These are phyloP conservation scores for Rhodinocichla rosea DNA, from an alignment of 2,113 vertebrate genomes.

Conservation along the genomic window DNA sequence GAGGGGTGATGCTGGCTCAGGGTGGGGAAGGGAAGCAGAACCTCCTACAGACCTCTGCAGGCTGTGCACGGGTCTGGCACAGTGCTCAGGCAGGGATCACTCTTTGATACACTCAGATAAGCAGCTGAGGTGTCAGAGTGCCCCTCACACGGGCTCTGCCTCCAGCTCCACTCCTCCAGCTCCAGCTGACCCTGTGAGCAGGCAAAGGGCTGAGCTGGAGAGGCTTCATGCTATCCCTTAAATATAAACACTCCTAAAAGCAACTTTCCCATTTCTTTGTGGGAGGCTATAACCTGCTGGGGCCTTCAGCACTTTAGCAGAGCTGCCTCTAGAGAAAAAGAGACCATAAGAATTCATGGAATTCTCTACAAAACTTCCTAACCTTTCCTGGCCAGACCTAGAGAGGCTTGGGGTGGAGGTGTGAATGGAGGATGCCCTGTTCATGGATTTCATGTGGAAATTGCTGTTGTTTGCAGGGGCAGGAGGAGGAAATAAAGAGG, in stretches of 20 bases:
- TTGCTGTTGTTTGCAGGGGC: neutral
- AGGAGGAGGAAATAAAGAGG: neutral
- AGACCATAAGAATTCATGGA: constrained; percentile 1
- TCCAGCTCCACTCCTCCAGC: neutral
- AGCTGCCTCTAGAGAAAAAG: neutral
- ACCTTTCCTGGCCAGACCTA: neutral
- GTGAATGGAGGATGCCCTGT: neutral
- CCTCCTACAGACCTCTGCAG: neutral
- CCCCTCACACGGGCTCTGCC: neutral
- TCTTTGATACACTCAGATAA: neutral
- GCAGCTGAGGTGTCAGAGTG: neutral
- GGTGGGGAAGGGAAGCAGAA: neutral
- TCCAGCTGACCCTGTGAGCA: neutral
- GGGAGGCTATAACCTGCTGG: constrained; percentile 14
- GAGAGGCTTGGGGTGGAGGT: neutral
- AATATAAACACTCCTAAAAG: constrained; percentile 45
- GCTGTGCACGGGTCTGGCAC: neutral
- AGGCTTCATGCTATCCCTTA: neutral
- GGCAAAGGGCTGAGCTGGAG: neutral
- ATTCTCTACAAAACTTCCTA: neutral
- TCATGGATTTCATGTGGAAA: neutral
- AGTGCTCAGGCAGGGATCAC: neutral
- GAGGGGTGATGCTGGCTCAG: neutral
- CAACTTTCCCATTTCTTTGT: constrained; percentile 9
- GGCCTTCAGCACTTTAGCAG: constrained; percentile 3